Conservation (phyloP, 2,888 invertebrate species). For the Hirtodrosophila cameraria region DNA sequence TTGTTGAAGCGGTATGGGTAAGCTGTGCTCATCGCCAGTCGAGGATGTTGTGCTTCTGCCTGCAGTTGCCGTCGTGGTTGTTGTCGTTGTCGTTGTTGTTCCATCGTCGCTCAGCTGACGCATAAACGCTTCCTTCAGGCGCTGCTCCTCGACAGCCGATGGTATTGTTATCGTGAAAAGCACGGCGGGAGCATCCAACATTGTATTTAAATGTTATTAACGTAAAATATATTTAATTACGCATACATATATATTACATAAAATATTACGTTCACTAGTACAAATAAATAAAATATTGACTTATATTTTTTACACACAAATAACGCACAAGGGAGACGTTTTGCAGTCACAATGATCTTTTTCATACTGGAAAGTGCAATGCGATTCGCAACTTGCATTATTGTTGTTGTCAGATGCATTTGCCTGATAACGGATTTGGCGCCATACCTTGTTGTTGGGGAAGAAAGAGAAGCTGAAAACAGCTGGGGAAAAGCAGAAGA, state of each 20-base stretch:
- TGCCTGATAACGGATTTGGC: slow-evolving; percentile 60
- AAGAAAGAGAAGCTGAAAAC: too few species aligned
- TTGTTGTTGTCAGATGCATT: slow-evolving; percentile 33
- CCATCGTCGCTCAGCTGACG: slow-evolving; percentile 21
- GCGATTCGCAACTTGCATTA: slow-evolving; percentile 25
- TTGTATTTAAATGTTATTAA: slow-evolving; percentile 19
- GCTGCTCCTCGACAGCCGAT: slow-evolving; percentile 84
- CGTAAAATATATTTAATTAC: slow-evolving; percentile 3
- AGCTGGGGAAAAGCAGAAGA: too few species aligned
- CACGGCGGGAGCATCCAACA: slow-evolving; percentile 84
- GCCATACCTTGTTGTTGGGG: too few species aligned
- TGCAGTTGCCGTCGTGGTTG: slow-evolving; percentile 3
- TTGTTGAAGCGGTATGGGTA: neutral
- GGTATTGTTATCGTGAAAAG: slow-evolving; percentile 86
- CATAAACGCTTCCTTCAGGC: slow-evolving; percentile 51
- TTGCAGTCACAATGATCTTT: slow-evolving; percentile 50
- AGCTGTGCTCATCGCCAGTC: slow-evolving; percentile 11
- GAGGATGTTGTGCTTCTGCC: slow-evolving; percentile 12
- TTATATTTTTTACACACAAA: slow-evolving; percentile 10
- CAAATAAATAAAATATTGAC: slow-evolving; percentile 10
- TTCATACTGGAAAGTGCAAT: slow-evolving; percentile 50
- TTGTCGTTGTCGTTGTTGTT: slow-evolving; percentile 2
- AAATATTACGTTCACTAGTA: neutral
- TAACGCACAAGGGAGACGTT: slow-evolving; percentile 14
- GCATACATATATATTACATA: slow-evolving; percentile 14